These are phyloP conservation scores for Boloria euphrosyne DNA, from an alignment of 2,888 invertebrate genomes.

Conservation along the genomic window DNA sequence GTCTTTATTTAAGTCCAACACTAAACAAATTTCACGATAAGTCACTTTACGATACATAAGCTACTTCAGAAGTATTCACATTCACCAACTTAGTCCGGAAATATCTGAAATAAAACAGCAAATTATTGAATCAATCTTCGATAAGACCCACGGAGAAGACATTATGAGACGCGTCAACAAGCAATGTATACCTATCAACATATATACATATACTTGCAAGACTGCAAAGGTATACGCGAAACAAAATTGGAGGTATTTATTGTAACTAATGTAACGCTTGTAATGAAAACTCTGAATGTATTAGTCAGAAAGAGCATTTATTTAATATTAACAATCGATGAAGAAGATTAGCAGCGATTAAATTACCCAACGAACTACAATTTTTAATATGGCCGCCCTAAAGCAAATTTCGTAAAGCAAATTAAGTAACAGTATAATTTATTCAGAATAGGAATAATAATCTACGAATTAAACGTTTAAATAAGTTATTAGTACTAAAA, in stretches of 20 bases:
- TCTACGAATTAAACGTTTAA: background rate
- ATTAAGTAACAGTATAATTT: background rate
- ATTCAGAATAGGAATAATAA: background rate
- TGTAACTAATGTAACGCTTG: conserved; percentile 26
- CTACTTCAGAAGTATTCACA: conserved; percentile 77
- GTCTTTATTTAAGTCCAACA: conserved; percentile 74
- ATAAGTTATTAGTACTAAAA: conserved; percentile 13
- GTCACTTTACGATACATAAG: conserved; percentile 76
- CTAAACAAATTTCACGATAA: conserved; percentile 78
- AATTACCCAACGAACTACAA: conserved; percentile 56
- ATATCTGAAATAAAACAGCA: conserved; percentile 68
- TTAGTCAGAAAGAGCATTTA: conserved; percentile 1
- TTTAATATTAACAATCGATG: conserved; percentile 50
- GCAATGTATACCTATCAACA: conserved; percentile 37
- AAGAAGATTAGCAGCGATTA: conserved; percentile 61
- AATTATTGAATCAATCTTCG: conserved; percentile 41
- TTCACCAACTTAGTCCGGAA: conserved; percentile 75
- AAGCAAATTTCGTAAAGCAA: conserved; percentile 31
- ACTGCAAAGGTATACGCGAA: conserved; percentile 4
- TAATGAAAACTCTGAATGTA: background rate
- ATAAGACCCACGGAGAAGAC: conserved; percentile 42
- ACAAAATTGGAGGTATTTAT: conserved; percentile 14
- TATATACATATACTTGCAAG: conserved; percentile 31
- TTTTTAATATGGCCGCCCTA: conserved; percentile 75
- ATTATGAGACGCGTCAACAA: conserved; percentile 78